These are phyloP conservation scores for Trichonephila clavipes DNA, from an alignment of 1,140 invertebrate species.

Conservation along the genomic window DNA sequence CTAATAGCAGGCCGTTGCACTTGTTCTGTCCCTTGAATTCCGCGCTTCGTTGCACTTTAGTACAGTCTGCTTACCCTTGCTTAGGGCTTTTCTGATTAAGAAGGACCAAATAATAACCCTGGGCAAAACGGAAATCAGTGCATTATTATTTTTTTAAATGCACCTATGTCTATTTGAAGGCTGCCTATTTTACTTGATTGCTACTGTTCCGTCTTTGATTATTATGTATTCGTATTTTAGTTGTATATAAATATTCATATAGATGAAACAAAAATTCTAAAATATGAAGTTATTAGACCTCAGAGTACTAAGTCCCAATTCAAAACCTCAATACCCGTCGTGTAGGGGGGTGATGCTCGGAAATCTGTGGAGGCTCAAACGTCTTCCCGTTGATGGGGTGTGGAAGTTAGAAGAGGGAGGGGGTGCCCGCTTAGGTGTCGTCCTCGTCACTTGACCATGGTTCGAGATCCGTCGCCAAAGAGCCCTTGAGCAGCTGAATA, in stretches of 20 bases:
- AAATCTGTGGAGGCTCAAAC: no score
- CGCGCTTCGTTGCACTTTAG: slow-evolving; percentile 42
- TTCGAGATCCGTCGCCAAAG: no score
- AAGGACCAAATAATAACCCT: not conserved
- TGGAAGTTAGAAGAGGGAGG: no score
- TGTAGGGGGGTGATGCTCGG: no score
- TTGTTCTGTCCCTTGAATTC: slow-evolving; percentile 16
- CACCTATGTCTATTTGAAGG: not conserved
- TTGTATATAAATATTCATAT: not conserved
- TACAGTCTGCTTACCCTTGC: slow-evolving; percentile 10
- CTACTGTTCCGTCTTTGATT: not conserved
- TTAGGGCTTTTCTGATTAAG: slow-evolving; percentile 18
- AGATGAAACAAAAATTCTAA: no score
- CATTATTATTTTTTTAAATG: not conserved
- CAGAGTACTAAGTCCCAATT: no score
- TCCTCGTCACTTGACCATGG: no score
- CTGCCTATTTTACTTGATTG: not conserved
- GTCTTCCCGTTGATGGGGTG: no score
- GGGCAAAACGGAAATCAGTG: slow-evolving; percentile 10
- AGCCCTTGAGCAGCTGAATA: no score
- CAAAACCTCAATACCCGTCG: no score
- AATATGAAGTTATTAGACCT: no score
- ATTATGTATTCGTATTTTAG: not conserved
- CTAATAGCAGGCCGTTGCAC: slow-evolving; percentile 30
- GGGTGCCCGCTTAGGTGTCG: no score